phyloP scores from a whole-genome alignment of 2,888 invertebrate species.

The Hyalella azteca region DNA sequence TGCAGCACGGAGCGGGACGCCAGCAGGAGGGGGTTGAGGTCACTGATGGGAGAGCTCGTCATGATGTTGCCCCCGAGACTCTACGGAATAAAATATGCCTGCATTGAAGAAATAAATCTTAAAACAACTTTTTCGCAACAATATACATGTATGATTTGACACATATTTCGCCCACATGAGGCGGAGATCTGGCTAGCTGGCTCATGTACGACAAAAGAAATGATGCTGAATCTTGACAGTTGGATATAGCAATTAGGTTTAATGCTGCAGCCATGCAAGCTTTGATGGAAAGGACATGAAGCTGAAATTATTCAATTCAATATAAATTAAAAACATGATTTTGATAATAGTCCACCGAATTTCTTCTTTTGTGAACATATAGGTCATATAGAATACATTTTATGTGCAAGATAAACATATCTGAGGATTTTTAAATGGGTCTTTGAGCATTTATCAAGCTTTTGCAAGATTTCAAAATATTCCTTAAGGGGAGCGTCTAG shows the following conservation, averaged over 20 bases:
- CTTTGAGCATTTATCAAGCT: too few species aligned
- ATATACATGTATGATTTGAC: not conserved
- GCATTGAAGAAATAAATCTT: not conserved
- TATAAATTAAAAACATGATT: too few species aligned
- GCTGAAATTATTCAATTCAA: too few species aligned
- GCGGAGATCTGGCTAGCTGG: not conserved
- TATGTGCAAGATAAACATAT: too few species aligned
- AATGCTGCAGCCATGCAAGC: not conserved
- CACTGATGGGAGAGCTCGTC: slow-evolving; percentile 95
- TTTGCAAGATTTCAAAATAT: too few species aligned
- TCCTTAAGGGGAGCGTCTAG: too few species aligned
- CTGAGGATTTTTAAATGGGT: too few species aligned
- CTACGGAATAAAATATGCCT: slow-evolving; percentile 62
- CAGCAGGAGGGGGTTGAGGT: slow-evolving; percentile 89
- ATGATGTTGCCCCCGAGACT: slow-evolving; percentile 91
- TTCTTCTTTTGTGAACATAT: too few species aligned
- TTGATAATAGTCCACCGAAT: too few species aligned
- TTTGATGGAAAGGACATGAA: too few species aligned
- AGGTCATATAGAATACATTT: too few species aligned
- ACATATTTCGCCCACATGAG: not conserved
- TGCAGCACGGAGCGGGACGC: slow-evolving; percentile 68
- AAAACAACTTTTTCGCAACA: not conserved
- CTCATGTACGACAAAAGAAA: not conserved
- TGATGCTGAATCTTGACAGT: not conserved
- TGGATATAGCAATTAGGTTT: not conserved